A percentile compares a stretch with the other conserved stretches of the same genome.
phyloP scores from a whole-genome alignment of 2,113 vertebrate genomes.

The Crotophaga sulcirostris region DNA sequence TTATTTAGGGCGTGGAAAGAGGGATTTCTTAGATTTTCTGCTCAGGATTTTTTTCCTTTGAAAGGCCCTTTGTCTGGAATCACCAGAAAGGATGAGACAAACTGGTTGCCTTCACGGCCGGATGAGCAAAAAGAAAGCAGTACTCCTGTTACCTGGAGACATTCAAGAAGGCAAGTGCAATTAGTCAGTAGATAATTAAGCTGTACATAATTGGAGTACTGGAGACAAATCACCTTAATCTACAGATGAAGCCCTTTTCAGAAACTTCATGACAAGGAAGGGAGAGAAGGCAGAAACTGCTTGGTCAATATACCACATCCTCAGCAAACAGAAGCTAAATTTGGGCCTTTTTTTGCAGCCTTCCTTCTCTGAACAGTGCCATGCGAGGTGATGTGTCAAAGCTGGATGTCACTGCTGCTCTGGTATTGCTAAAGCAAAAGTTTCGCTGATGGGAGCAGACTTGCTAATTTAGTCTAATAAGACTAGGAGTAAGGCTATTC shows the following conservation, averaged over 20 bases:
- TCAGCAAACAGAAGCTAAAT: conserved; percentile 22
- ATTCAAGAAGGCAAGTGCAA: conserved; percentile 75
- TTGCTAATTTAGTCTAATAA: neutral
- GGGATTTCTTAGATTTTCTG: conserved; percentile 46
- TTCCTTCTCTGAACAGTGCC: neutral
- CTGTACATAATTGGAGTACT: conserved; percentile 76
- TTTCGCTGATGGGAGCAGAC: neutral
- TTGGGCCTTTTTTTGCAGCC: neutral
- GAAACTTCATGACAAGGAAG: conserved; percentile 67
- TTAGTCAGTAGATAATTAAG: conserved; percentile 86
- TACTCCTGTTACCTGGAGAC: conserved; percentile 78
- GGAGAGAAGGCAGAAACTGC: conserved; percentile 17
- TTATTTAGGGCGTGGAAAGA: conserved; percentile 54
- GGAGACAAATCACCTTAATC: conserved; percentile 60
- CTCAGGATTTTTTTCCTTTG: conserved; percentile 48
- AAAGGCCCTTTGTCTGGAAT: conserved; percentile 78
- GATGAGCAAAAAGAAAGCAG: conserved; percentile 67
- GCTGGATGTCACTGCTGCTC: neutral
- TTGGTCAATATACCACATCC: conserved; percentile 6
- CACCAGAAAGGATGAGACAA: conserved; percentile 69
- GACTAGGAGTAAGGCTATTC: neutral
- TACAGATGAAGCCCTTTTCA: conserved; percentile 69
- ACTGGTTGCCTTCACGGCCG: conserved; percentile 63
- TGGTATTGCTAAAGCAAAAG: neutral
- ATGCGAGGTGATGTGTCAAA: neutral